These are phyloP conservation scores for Sebastes itinus DNA, from an alignment of 2,797 vertebrate genomes.

Conservation along the genomic window DNA sequence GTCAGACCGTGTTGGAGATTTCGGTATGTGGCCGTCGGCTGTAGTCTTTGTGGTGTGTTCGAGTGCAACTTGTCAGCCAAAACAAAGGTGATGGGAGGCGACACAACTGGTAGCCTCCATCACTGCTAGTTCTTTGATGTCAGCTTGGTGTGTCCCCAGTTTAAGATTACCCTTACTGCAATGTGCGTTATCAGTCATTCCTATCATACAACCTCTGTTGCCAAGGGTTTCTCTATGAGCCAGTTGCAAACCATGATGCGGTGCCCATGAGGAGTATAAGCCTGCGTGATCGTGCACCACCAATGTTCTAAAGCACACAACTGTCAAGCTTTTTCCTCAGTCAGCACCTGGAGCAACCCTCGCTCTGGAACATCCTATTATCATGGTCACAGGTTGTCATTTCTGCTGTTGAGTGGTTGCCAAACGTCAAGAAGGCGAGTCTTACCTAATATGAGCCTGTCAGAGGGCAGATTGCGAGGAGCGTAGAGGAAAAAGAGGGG, in stretches of 20 bases:
- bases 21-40: no score
- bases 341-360: neutral
- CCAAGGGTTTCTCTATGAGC: neutral
- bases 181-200: neutral
- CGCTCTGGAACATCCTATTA: slow-evolving; percentile 15
- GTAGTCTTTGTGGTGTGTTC: no score
- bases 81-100: no score
- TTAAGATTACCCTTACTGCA: neutral
- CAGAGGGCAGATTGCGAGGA: neutral
- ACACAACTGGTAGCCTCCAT: no score
- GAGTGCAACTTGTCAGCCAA: accelerated
- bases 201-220: neutral
- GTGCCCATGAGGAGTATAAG: neutral
- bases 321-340: neutral
- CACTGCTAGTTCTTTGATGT: no score
- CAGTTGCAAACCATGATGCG: neutral
- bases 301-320: neutral
- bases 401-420: slow-evolving; percentile 8
- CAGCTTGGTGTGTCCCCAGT: accelerated
- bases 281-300: neutral
- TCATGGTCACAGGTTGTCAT: slow-evolving; percentile 9
- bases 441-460: neutral
- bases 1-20: no score
- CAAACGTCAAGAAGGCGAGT: slow-evolving; percentile 15
- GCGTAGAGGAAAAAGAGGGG: neutral